phyloP scores from a whole-genome alignment of 2,113 vertebrate species.

The Crypturellus undulatus region DNA sequence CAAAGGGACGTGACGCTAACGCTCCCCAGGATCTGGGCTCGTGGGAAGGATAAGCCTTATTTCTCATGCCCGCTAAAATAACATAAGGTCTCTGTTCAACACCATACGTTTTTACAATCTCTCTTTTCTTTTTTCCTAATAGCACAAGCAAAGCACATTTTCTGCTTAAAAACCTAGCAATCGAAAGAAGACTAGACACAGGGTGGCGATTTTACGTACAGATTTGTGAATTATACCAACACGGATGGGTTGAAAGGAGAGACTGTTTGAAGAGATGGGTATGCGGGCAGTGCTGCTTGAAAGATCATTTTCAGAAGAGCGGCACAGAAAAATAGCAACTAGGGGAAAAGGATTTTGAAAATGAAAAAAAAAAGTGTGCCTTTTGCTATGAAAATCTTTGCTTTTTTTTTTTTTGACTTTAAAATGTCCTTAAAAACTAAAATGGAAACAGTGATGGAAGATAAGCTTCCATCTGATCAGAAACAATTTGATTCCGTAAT shows the following conservation, averaged over 20 bases:
- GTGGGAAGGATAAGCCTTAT: not conserved
- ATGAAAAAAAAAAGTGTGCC: not conserved
- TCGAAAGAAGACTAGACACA: not conserved
- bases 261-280: slow-evolving; percentile 34
- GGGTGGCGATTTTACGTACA: not conserved
- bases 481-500: not conserved
- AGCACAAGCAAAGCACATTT: not conserved
- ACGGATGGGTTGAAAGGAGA: slow-evolving; percentile 32
- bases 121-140: not conserved
- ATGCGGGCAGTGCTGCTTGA: not conserved
- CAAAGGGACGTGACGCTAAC: rapidly evolving
- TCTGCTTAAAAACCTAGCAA: not conserved
- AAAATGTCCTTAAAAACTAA: not conserved
- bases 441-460: not conserved
- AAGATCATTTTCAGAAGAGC: not conserved
- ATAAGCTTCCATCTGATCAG: not conserved
- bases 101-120: not conserved
- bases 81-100: not conserved
- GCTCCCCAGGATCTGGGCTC: rapidly evolving
- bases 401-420: not conserved
- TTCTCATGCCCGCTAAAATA: not conserved
- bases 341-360: slow-evolving; percentile 1
- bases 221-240: not conserved
- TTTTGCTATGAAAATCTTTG: slow-evolving; percentile 11
- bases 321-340: not conserved